Evolutionary conservation across 2,888 invertebrate genomes (phyloP).

Genomic region (Phyto melanocephala): DNA sequence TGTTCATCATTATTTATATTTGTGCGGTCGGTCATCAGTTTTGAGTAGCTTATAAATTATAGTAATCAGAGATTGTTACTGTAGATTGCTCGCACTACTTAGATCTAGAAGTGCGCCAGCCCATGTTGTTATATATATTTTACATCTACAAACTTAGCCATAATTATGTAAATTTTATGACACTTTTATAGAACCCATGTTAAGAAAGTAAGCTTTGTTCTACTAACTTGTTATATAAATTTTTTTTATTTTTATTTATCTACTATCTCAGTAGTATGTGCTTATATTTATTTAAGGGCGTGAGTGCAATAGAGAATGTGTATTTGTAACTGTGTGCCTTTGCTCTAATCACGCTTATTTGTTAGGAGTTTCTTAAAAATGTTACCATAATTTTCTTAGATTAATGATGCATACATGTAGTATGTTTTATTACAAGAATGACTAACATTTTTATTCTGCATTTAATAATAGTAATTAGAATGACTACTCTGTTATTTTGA

Average conservation of each 20-base stretch:
- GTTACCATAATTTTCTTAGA: slow-evolving; percentile 17
- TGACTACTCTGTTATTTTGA: neutral
- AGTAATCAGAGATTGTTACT: slow-evolving; percentile 59
- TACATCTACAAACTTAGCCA: slow-evolving; percentile 49
- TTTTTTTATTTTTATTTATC: slow-evolving; percentile 2
- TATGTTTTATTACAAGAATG: slow-evolving; percentile 4
- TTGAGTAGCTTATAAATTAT: slow-evolving; percentile 65
- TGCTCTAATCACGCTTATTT: slow-evolving; percentile 35
- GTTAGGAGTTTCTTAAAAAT: slow-evolving; percentile 14
- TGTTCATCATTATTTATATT: slow-evolving; percentile 62
- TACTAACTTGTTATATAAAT: slow-evolving; percentile 3
- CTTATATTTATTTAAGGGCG: slow-evolving; percentile 49
- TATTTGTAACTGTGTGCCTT: neutral
- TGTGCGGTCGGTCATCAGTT: slow-evolving; percentile 65
- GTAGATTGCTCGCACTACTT: slow-evolving; percentile 15
- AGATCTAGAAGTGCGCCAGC: slow-evolving; percentile 35
- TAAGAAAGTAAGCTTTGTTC: slow-evolving; percentile 39
- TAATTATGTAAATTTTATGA: slow-evolving; percentile 69
- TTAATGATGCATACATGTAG: slow-evolving; percentile 31
- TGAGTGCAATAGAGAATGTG: neutral
- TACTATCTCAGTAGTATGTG: neutral
- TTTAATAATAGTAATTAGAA: slow-evolving; percentile 25
- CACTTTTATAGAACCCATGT: slow-evolving; percentile 65
- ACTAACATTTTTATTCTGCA: slow-evolving; percentile 27
- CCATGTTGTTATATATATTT: slow-evolving; percentile 9